Base-by-base conservation (phyloP, 2,888 invertebrate genomes). In the Microctonus hyperodae region DNA sequence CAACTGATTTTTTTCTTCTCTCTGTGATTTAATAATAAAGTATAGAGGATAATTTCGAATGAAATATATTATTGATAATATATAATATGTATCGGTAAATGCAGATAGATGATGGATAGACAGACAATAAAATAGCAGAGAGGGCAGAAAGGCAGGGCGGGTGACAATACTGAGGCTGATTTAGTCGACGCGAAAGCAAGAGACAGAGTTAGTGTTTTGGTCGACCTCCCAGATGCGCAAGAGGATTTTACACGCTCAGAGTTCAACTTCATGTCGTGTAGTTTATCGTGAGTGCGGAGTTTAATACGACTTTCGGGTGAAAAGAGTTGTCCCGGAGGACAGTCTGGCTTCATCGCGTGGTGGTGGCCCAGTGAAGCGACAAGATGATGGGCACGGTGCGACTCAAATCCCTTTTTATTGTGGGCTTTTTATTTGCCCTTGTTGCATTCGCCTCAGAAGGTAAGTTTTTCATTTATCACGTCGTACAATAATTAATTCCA, bases 391-490 rank as follows among this genome's bases (percentile, higher is more conserved):
- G 86, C 85, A 86, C 85, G 84, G 84, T 85, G 81, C 85, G 82
- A 85, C 86, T 86, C 85, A 85, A 86, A 85, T 85, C 86, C 85
- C 83, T 85, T 79, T 80, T 86, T 82, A 82, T 85, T 82, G 84
- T 86, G 83, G 85, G 87, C 85, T 85, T 87, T 84, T 82, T 87
- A 77, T 78, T 77, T 74, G 74, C 85, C 79, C 84, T 87, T 80
- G 85, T 87, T 85, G 85, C 85, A 85, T 81, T 84, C 81, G 81
- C 86, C 86, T 86, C 87, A 85, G 86, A 86, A 84, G 87, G 87
- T 88, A 85, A 84, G 86, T 60, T 48, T 13, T 5, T 28, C 7
- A 31, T 31, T 2, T 33, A 35, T 37, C 11, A n/a, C n/a, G n/a
- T n/a, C n/a, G n/a, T n/a, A n/a, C n/a, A n/a, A n/a, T n/a, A n/a